A percentile compares a stretch with the other conserved stretches of the same genome.
Conservation (phyloP, 2,797 vertebrate genomes). For the Cephalopachus bancanus region DNA sequence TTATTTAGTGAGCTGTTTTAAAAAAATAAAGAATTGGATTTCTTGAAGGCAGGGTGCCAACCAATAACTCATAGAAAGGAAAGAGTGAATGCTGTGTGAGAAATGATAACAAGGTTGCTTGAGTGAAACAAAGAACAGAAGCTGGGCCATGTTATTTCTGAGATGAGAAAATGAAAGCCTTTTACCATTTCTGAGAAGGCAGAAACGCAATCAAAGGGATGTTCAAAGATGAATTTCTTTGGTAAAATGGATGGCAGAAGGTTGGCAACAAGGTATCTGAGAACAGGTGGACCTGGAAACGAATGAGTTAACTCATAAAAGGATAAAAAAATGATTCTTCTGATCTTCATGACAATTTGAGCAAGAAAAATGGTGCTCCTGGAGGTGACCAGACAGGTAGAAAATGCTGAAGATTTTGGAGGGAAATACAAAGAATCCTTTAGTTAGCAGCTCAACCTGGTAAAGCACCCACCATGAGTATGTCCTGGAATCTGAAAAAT, state of each 20-base stretch:
- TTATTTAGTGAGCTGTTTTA: conserved; percentile 30
- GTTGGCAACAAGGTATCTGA: neutral
- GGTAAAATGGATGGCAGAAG: neutral
- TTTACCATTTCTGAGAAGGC: conserved; percentile 30
- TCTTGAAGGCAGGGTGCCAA: neutral
- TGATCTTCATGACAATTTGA: neutral
- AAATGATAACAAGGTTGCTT: neutral
- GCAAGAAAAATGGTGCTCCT: neutral
- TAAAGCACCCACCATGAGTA: neutral
- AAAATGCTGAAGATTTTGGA: neutral
- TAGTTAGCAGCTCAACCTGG: neutral
- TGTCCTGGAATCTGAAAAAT: neutral
- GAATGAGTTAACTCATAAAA: neutral
- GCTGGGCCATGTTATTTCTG: neutral
- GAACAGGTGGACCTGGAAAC: neutral
- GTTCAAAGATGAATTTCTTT: neutral
- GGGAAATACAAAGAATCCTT: neutral
- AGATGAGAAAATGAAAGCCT: neutral
- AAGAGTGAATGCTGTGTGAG: neutral
- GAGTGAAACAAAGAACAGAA: neutral
- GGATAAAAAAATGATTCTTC: neutral
- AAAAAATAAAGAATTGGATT: neutral
- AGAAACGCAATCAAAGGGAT: neutral
- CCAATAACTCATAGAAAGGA: neutral
- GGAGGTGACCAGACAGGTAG: neutral